phyloP scores from a whole-genome alignment of 2,888 invertebrate species.

The Lasiommata megera region DNA sequence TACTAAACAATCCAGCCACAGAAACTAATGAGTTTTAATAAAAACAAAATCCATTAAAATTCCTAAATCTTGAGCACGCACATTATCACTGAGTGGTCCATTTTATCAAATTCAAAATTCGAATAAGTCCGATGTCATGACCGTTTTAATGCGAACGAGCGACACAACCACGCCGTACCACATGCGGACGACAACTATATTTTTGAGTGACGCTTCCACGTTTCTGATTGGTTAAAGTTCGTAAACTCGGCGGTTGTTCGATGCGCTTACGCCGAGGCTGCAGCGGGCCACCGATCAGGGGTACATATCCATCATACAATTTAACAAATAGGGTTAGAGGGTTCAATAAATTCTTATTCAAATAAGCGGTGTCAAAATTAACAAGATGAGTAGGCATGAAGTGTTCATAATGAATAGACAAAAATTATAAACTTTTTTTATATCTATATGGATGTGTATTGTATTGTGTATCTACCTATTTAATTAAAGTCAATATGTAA shows the following conservation, averaged over 20 bases:
- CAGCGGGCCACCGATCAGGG: conserved; percentile 15
- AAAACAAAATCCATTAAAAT: conserved; percentile 54
- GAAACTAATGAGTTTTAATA: conserved; percentile 22
- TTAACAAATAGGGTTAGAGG: conserved; percentile 24
- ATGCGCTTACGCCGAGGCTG: conserved; percentile 33
- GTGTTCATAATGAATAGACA: conserved; percentile 5
- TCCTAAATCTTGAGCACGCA: conserved; percentile 52
- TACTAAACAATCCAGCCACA: conserved; percentile 69
- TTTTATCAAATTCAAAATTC: conserved; percentile 36
- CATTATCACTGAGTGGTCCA: conserved; percentile 68
- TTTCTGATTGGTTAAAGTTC: conserved; percentile 39
- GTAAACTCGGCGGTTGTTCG: conserved; percentile 32
- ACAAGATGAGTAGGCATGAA: conserved; percentile 22
- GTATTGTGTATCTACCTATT: too few relatives aligned
- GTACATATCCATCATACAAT: conserved; percentile 27
- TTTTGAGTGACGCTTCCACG: conserved; percentile 46
- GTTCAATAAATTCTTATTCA: conserved; percentile 25
- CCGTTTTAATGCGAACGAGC: conserved; percentile 24
- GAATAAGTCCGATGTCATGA: conserved; percentile 17
- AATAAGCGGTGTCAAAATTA: conserved; percentile 26
- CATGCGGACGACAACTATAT: conserved; percentile 52
- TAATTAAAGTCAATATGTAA: too few relatives aligned
- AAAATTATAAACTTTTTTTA: not conserved
- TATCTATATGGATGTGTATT: too few relatives aligned
- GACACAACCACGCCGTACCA: conserved; percentile 46